Percentiles rank a stretch among this genome's conserved stretches.
These are phyloP conservation scores for Hemiscyllium ocellatum DNA, from an alignment of 2,113 vertebrate genomes.

Conservation along the genomic window DNA sequence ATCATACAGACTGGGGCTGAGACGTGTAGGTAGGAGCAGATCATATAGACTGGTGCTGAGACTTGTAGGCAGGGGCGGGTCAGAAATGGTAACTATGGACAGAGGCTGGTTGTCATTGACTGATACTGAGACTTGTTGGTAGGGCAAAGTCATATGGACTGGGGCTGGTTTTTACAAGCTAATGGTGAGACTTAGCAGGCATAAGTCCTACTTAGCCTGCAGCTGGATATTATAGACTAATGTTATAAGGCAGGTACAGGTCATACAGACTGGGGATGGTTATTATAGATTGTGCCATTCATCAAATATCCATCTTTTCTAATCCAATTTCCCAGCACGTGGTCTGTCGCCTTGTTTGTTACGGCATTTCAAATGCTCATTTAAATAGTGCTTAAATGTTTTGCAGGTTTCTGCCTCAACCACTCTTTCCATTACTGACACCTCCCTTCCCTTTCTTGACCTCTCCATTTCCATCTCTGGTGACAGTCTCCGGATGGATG, in stretches of 20 bases:
- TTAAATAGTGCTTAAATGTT: no score
- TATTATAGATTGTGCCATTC: background rate
- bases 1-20: no score
- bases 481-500: no score
- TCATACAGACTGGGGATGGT: background rate
- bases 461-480: no score
- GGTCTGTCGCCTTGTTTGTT: no score
- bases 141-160: background rate
- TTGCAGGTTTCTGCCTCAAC: no score
- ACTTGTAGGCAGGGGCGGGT: background rate
- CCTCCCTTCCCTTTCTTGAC: no score
- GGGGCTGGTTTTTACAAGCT: background rate
- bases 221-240: background rate
- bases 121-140: background rate
- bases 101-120: background rate
- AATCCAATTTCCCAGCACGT: no score
- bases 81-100: background rate
- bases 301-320: no score
- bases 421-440: no score
- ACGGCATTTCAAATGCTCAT: no score
- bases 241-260: background rate
- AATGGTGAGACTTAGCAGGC: background rate
- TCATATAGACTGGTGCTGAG: background rate
- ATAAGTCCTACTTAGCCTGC: background rate
- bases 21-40: no score